Base-by-base conservation (phyloP, 1,140 invertebrate species). In the Physella acuta region DNA sequence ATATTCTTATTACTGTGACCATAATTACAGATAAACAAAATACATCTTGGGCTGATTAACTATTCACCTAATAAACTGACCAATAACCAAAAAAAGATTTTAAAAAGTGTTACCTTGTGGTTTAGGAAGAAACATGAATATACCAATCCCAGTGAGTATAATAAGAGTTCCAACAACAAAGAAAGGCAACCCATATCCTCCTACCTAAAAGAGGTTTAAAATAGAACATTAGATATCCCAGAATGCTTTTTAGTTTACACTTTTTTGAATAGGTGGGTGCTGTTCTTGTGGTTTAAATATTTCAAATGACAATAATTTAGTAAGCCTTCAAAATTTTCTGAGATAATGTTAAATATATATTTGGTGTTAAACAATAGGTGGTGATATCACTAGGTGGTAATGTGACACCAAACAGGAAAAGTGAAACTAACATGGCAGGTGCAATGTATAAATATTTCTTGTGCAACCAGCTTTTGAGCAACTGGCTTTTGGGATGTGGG, bases 121-220 rank as follows among this genome's bases (percentile, higher is more conserved):
- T 14, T 8, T 8, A 14, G 53, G 53, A 20, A 55, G 53, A 30
- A 55, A 14, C 8, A 5, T 14, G 24, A 30, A 55, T 8, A 55
- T 20, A 8, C 8, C 8, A 8, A 55, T 20, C 5, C 53, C 53
- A 55, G 8, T 55, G 24, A 24, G 8, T 24, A 55, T 14, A 55
- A 96, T 85, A 0, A 91, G 86, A 3, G 87, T 88, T 0, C 94
- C 94, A 53, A 95, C 86, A 0, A 93, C 90, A 2, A 90, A 90
- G 81, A 97, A 97, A 0, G 95, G 94, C 3, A 93, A 88, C 0
- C 89, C 90, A 83, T 93, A 97, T 0, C 94, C 94, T 24, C 94
- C 93, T 59, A 74, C 24, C 80, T 82, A 67, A 4, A 73, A 79
- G 65, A 17, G 49, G 26, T 36, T 16, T 26, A 26, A 34, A 8